These are phyloP conservation scores for Alces alces DNA, from an alignment of 2,113 vertebrate species.

Conservation along the genomic window DNA sequence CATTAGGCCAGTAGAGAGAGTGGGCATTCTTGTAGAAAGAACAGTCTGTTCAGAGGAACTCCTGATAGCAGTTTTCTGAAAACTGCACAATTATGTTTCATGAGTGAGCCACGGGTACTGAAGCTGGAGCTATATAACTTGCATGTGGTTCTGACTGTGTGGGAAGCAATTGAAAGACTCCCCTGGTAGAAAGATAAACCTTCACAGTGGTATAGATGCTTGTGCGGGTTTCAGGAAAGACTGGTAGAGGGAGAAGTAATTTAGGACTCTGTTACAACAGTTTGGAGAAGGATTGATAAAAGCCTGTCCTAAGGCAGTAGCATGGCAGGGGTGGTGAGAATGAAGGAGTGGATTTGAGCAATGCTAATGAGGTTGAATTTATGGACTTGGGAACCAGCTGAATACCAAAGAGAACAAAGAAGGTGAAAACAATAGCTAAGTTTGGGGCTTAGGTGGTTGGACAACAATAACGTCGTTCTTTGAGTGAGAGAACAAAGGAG, in stretches of 20 bases:
- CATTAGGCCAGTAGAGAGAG: not conserved
- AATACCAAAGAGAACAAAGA: not conserved
- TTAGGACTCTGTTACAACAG: not conserved
- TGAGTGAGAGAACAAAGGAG: not conserved
- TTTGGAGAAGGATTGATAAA: not conserved
- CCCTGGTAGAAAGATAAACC: not conserved
- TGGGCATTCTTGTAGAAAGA: not conserved
- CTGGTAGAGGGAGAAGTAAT: no score
- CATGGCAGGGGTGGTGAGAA: no score
- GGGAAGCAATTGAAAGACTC: not conserved
- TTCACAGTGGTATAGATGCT: not conserved
- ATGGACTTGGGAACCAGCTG: not conserved
- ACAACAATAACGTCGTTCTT: not conserved
- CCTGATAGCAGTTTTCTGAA: not conserved
- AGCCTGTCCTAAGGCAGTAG: not conserved
- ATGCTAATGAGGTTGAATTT: no score
- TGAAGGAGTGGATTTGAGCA: not conserved
- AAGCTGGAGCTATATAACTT: not conserved
- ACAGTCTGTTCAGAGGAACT: not conserved
- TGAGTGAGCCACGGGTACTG: fast-evolving
- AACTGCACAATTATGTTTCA: not conserved
- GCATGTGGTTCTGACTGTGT: not conserved
- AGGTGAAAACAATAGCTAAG: not conserved
- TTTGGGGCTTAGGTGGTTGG: not conserved
- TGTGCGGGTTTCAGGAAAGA: not conserved